phyloP scores from a whole-genome alignment of 2,888 invertebrate genomes.

The Ophioninae sp. region DNA sequence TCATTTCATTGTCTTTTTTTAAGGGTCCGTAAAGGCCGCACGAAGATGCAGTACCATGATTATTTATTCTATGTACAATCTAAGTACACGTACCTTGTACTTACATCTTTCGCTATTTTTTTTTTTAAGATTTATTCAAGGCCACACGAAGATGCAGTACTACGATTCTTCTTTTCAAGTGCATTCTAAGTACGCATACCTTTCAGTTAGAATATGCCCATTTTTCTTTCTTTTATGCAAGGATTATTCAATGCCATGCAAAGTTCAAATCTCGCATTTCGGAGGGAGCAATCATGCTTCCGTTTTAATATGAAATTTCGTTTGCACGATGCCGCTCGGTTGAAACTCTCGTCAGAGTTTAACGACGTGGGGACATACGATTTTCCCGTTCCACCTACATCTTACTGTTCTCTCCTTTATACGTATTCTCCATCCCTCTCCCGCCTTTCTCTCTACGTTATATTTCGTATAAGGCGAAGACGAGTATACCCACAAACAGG shows the following conservation, averaged over 20 bases:
- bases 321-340: constrained; percentile 11
- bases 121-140: background rate
- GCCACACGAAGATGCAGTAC: constrained; percentile 15
- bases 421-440: background rate
- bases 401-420: constrained; percentile 23
- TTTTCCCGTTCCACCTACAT: constrained; percentile 34
- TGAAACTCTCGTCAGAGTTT: constrained; percentile 36
- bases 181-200: background rate
- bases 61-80: background rate
- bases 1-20: background rate
- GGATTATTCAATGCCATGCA: constrained; percentile 7
- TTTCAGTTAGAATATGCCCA: background rate
- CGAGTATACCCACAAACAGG: constrained; percentile 47
- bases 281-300: constrained; percentile 39
- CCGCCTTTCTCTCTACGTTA: constrained; percentile 5
- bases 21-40: background rate
- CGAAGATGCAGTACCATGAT: background rate
- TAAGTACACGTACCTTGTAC: background rate
- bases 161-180: background rate
- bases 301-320: constrained; percentile 57
- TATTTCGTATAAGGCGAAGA: constrained; percentile 44
- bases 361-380: constrained; percentile 50
- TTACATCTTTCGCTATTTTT: background rate
- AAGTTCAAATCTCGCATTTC: constrained; percentile 23
- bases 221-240: background rate